A percentile compares a stretch with the other conserved stretches of the same genome.
These are phyloP conservation scores for Diadromus collaris DNA, from an alignment of 2,888 invertebrate genomes.

Conservation along the genomic window DNA sequence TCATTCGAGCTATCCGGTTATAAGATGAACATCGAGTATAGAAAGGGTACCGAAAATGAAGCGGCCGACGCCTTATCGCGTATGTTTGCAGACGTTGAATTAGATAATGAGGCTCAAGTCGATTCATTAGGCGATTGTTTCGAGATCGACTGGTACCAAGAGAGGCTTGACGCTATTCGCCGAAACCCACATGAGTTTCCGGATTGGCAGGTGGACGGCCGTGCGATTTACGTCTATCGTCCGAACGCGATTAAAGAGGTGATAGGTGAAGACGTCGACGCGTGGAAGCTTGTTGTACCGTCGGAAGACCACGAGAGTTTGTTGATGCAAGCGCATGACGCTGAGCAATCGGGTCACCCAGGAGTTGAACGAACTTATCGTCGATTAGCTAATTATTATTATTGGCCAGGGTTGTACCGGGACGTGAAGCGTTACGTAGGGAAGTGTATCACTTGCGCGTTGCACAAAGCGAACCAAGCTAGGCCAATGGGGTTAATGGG, in stretches of 20 bases:
- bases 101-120: not conserved
- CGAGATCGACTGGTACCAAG: slow-evolving; percentile 49
- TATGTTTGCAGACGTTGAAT: slow-evolving; percentile 8
- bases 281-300: slow-evolving; percentile 64
- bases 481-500: slow-evolving; percentile 63
- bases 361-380: slow-evolving; percentile 66
- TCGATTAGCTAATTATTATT: slow-evolving; percentile 58
- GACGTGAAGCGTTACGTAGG: slow-evolving; percentile 65
- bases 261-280: slow-evolving; percentile 40
- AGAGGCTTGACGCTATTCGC: slow-evolving; percentile 11
- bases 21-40: slow-evolving; percentile 4
- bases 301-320: slow-evolving; percentile 41
- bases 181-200: slow-evolving; percentile 42
- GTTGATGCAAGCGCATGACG: slow-evolving; percentile 64
- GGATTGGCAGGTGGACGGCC: slow-evolving; percentile 43
- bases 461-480: slow-evolving; percentile 61
- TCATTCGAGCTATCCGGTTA: not conserved
- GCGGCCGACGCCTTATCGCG: slow-evolving; percentile 18
- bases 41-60: slow-evolving; percentile 13
- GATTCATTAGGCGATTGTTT: not conserved
- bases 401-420: slow-evolving; percentile 67
- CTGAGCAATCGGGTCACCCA: slow-evolving; percentile 65
- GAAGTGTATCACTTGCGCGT: slow-evolving; percentile 63
- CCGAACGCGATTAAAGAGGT: slow-evolving; percentile 27
- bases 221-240: slow-evolving; percentile 38